Conservation (phyloP, 2,113 vertebrate species). For the Elephas maximus region DNA sequence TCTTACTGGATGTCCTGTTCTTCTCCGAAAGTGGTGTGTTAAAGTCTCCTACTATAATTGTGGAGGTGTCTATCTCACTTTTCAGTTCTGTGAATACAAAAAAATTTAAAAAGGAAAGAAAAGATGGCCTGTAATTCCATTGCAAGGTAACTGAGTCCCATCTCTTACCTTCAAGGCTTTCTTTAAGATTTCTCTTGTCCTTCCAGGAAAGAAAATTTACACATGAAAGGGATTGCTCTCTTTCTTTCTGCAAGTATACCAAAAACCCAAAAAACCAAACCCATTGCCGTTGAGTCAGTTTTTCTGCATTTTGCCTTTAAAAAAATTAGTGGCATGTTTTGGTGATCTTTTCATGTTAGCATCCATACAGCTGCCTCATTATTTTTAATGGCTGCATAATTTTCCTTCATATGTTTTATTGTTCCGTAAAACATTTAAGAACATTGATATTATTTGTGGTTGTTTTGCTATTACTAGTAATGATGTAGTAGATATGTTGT, state of each 20-base stretch:
- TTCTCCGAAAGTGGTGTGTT: no score
- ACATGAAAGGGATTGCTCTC: neutral
- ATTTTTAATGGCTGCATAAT: neutral
- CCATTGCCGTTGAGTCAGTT: no score
- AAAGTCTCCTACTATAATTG: no score
- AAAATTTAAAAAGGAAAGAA: neutral
- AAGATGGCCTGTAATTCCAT: neutral
- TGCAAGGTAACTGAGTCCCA: neutral
- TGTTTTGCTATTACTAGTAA: slow-evolving; percentile 29
- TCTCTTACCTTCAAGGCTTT: neutral
- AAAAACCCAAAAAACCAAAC: no score
- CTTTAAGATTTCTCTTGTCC: neutral
- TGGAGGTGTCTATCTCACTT: no score
- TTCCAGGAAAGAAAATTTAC: neutral
- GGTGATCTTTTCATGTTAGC: no score
- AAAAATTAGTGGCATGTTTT: neutral
- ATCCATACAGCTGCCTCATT: no score
- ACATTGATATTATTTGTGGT: neutral
- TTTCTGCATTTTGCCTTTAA: neutral
- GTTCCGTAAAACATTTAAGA: neutral
- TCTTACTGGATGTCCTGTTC: no score
- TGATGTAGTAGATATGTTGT: neutral
- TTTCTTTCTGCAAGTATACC: neutral
- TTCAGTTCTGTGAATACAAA: neutral
- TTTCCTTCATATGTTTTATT: neutral